Percentiles rank a stretch among this genome's conserved stretches.
These are phyloP conservation scores for Lontra canadensis DNA, from an alignment of 2,113 vertebrate species.

Conservation along the genomic window DNA sequence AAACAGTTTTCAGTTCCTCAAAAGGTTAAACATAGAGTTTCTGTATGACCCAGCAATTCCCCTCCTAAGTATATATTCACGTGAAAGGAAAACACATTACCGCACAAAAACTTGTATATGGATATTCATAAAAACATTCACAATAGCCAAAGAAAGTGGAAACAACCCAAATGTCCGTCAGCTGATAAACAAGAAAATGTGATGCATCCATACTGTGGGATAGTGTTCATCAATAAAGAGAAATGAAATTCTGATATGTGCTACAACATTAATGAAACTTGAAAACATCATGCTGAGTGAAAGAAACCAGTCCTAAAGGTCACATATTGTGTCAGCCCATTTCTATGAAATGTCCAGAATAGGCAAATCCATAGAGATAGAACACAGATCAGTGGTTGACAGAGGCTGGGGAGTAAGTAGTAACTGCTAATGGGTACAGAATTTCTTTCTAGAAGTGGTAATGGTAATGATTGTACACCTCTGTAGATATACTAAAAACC, in stretches of 20 bases:
- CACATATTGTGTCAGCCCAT: not conserved
- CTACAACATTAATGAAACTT: not conserved
- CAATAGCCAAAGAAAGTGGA: not conserved
- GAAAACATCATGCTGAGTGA: not conserved
- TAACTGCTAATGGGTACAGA: not conserved
- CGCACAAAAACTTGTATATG: not conserved
- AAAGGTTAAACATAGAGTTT: not conserved
- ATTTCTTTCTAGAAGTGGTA: constrained; percentile 17
- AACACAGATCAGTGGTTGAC: not conserved
- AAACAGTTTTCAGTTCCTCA: not conserved
- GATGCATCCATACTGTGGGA: not conserved
- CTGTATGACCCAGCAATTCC: not conserved
- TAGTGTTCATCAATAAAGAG: not conserved
- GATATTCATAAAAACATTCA: not conserved
- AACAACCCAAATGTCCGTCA: not conserved
- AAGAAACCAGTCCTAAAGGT: not conserved
- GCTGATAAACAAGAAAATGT: not conserved
- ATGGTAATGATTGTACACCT: not conserved
- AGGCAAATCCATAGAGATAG: not conserved
- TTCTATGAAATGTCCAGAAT: not conserved
- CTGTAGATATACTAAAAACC: not conserved
- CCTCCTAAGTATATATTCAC: not conserved
- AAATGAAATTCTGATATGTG: not conserved
- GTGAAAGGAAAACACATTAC: not conserved
- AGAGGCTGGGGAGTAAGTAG: not conserved